phyloP scores from a whole-genome alignment of 2,888 invertebrate genomes.

The Mimas tiliae region DNA sequence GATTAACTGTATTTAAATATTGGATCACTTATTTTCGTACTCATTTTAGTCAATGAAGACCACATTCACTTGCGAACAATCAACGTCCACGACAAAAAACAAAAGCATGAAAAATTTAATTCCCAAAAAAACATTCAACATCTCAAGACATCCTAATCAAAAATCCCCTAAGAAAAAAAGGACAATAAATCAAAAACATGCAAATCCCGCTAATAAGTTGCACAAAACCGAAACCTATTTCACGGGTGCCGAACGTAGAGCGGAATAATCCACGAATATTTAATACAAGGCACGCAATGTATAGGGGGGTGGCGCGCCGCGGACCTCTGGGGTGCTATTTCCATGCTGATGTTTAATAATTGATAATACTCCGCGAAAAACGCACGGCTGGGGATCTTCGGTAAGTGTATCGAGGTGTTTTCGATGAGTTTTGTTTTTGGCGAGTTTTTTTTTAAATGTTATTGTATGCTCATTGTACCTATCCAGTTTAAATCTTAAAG shows the following conservation, averaged over 20 bases:
- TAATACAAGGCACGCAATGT: constrained; percentile 77
- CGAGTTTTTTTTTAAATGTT: too few species aligned
- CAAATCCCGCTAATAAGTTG: constrained; percentile 83
- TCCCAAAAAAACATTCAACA: neutral
- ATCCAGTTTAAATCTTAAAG: too few species aligned
- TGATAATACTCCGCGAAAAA: constrained; percentile 85
- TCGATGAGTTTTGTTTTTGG: neutral
- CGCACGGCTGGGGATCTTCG: constrained; percentile 63
- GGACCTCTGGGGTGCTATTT: constrained; percentile 82
- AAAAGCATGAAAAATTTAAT: neutral
- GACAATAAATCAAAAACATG: constrained; percentile 83
- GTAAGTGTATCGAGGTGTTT: constrained; percentile 55
- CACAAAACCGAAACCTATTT: constrained; percentile 84
- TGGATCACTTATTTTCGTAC: too few species aligned
- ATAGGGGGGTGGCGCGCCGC: constrained; percentile 58
- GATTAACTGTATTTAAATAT: too few species aligned
- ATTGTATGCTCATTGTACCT: too few species aligned
- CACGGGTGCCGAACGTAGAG: constrained; percentile 70
- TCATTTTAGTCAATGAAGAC: neutral
- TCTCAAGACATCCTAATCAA: constrained; percentile 42
- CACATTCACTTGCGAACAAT: neutral
- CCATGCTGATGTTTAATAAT: constrained; percentile 85
- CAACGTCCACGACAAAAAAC: neutral
- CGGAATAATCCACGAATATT: constrained; percentile 79
- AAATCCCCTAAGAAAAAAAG: constrained; percentile 50